Base-by-base conservation (phyloP, 2,888 invertebrate genomes). In the Noctuana brunneofusca region DNA sequence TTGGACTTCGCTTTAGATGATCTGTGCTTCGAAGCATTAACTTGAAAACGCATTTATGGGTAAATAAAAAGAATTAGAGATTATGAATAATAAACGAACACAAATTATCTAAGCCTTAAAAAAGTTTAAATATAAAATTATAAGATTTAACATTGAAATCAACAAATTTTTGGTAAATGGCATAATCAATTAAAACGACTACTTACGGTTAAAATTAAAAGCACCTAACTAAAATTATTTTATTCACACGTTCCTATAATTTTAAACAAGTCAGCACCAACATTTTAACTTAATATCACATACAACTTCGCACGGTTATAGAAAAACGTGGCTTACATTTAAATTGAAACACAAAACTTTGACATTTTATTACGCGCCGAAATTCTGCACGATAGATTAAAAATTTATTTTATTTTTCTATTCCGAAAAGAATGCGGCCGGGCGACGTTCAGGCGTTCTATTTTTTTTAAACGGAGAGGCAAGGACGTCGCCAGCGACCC, bases 401-500 rank as follows among this genome's bases (percentile, higher is more conserved):
- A 59, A 55, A 41, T 38, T 8, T 12, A 16, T 46, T 16, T 38
- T 11, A 4, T 46, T 56, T 56, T 46, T 20, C n/a, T 41, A 50
- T 35, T 16, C 3, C 14, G 46, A 43, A 50, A 38, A 24, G 11
- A n/a, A 43, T 16, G 8, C 3, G 14, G 50, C 30, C 5, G 24
- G 27, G 49, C 62, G 20, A 49, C 14, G 48, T 48, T 48, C 48
- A 24, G 52, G 35, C 38, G 59, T 18, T 50, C 43, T 54, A 30
- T 66, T 53, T 57, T 41, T 68, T 66, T 63, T 65, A 64, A 68
- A 65, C 56, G 56, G 63, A 63, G 63, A 52, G 32, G 14, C 57
- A 63, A 63, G 63, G 63, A 57, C 57, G 58, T 65, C 52, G 74
- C 63, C 63, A 72, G 76, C 78, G 82, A 79, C 83, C 81, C 86